Evolutionary conservation across 2,888 invertebrate genomes (phyloP).

Genomic region (Diplazon laetatorius): DNA sequence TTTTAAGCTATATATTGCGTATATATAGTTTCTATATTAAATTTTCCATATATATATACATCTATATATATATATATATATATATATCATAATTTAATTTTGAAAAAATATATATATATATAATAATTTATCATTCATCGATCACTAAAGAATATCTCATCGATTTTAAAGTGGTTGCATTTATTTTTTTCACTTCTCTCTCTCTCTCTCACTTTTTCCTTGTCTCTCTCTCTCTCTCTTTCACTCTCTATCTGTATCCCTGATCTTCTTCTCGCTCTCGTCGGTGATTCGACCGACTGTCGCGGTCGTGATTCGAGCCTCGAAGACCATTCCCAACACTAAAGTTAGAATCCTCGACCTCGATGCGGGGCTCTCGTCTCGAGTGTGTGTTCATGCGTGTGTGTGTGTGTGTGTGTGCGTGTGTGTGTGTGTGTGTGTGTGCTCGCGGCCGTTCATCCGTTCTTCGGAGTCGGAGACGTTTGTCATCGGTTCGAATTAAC

Average conservation of each 20-base stretch:
- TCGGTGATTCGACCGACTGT: neutral
- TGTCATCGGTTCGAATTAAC: slow-evolving; percentile 1
- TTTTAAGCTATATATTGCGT: no score
- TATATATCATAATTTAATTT: no score
- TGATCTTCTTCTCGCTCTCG: neutral
- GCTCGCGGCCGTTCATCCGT: neutral
- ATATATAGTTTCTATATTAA: no score
- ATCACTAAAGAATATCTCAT: no score
- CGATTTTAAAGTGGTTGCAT: no score
- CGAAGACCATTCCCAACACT: slow-evolving; percentile 47
- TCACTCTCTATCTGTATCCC: neutral
- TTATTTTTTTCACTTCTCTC: neutral
- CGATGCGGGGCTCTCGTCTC: slow-evolving; percentile 52
- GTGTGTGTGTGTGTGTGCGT: neutral
- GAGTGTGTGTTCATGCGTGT: neutral
- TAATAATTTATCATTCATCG: no score
- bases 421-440: neutral
- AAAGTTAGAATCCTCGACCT: slow-evolving; percentile 62
- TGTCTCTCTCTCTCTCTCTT: neutral
- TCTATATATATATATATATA: no score
- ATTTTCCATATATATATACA: no score
- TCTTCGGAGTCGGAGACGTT: neutral
- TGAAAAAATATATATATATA: no score
- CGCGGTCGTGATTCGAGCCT: slow-evolving; percentile 25
- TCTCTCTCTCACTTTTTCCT: no score